A percentile compares a stretch with the other conserved stretches of the same genome.
Evolutionary conservation across 2,888 invertebrate genomes (phyloP).

Genomic region (Gnatocerus cornutus): DNA sequence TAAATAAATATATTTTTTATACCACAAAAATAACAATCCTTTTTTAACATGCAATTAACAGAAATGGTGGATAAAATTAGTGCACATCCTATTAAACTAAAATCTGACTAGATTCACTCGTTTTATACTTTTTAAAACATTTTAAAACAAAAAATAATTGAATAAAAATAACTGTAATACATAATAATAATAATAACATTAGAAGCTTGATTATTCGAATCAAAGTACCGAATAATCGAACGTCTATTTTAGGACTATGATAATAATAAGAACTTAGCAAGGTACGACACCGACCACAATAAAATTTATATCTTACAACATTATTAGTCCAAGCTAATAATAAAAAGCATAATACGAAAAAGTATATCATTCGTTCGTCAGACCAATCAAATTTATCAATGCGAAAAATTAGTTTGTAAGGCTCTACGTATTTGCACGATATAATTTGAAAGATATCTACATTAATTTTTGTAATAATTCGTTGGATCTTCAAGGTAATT

Average conservation of each 20-base stretch:
- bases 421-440: slow-evolving; percentile 67
- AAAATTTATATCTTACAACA: slow-evolving; percentile 35
- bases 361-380: slow-evolving; percentile 51
- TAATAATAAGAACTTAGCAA: slow-evolving; percentile 54
- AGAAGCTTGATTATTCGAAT: background rate
- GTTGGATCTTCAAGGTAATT: slow-evolving; percentile 53
- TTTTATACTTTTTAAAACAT: slow-evolving; percentile 54
- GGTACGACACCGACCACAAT: slow-evolving; percentile 52
- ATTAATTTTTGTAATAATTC: slow-evolving; percentile 59
- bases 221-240: too few relatives aligned
- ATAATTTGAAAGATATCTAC: slow-evolving; percentile 59
- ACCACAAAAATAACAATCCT: slow-evolving; percentile 46
- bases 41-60: slow-evolving; percentile 32
- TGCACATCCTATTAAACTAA: slow-evolving; percentile 37
- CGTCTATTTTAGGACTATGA: slow-evolving; percentile 9
- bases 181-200: background rate
- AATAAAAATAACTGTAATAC: slow-evolving; percentile 32
- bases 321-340: slow-evolving; percentile 2
- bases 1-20: background rate
- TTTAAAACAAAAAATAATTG: slow-evolving; percentile 55
- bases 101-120: slow-evolving; percentile 69
- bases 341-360: slow-evolving; percentile 46
- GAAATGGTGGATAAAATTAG: slow-evolving; percentile 18
- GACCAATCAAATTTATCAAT: slow-evolving; percentile 64
- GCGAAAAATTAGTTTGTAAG: slow-evolving; percentile 56